Evolutionary conservation across 1,140 invertebrate species (phyloP), one percentile per base, ranked within the genome.

Genomic region (Stegodyphus dumicola): DNA sequence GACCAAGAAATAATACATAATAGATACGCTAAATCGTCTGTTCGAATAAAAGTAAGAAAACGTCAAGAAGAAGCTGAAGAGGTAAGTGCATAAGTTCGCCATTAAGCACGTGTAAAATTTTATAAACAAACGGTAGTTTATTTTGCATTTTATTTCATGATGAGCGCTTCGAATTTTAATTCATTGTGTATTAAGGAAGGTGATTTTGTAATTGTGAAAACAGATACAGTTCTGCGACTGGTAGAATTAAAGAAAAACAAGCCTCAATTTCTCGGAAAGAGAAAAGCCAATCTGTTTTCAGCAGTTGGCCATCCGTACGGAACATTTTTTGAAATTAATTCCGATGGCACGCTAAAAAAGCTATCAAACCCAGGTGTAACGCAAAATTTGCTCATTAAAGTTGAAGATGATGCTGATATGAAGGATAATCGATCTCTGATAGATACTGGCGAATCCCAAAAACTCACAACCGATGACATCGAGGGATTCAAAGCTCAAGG

Each of bases 361-460:
- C 15, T 69, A 49, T 17, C 52, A n/a, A 77, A 77, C 7, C 48
- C 78, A 6, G 70, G 77, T 33, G 18, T 17, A 6, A 13, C 70
- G 73, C 48, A 69, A 60, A 76, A 81, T 15, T 92, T 74, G 89
- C 60, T 11, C 92, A 92, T 89, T 76, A 87, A 92, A 10, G 89
- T 90, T 75, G 90, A 90, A 70, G 88, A 87, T 5, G 65, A 91
- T 13, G 87, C 89, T 3, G 92, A 92, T 86, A 95, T 95, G 5
- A 91, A 90, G 69, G 97, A 98, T 89, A 99, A 99, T 90, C 92
- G 97, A 87, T 93, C 95, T 73, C 95, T 98, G 65, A 91, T 92
- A 9, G 96, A 97, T 89, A 94, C 96, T 90, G 95, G 94, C 5
- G 93, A 92, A n/a, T 96, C 97, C 0, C 97, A 99, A 90, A 93